These are phyloP conservation scores for Climacteris rufus DNA, from an alignment of 2,113 vertebrate genomes.

Conservation along the genomic window DNA sequence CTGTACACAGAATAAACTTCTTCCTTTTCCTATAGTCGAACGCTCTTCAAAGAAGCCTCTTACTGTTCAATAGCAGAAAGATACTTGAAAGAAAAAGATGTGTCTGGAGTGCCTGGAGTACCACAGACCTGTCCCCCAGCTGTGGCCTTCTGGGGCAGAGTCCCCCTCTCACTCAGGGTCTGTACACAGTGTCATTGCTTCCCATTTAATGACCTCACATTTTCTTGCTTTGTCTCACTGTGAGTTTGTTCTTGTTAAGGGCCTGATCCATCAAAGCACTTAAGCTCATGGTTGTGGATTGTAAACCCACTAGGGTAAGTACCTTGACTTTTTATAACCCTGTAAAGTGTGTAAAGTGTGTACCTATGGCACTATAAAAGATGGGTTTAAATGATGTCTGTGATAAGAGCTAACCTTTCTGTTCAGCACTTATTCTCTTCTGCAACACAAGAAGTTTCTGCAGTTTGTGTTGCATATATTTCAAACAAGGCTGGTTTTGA, in stretches of 20 bases:
- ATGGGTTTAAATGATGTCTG: slow-evolving; percentile 23
- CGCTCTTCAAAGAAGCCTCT: background rate
- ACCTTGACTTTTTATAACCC: slow-evolving; percentile 53
- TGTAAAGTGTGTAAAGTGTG: slow-evolving; percentile 28
- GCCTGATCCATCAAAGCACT: slow-evolving; percentile 41
- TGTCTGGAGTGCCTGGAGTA: background rate
- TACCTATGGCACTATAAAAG: slow-evolving; percentile 43
- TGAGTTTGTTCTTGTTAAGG: slow-evolving; percentile 43
- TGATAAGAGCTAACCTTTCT: slow-evolving; percentile 33
- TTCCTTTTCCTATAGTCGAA: background rate
- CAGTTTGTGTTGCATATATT: slow-evolving; percentile 30
- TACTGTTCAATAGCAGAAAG: background rate
- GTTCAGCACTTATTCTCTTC: background rate
- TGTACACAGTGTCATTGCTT: background rate
- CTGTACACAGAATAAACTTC: background rate
- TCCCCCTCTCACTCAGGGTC: background rate
- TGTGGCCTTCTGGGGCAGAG: background rate
- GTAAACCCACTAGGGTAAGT: slow-evolving; percentile 43
- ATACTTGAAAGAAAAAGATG: background rate
- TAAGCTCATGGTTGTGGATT: slow-evolving; percentile 12
- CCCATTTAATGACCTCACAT: background rate
- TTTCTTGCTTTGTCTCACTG: background rate
- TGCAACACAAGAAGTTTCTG: slow-evolving; percentile 31
- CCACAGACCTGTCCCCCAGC: background rate
- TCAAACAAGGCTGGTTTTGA: slow-evolving; percentile 52